Evolutionary conservation across 2,888 invertebrate species (phyloP).

Genomic region (Acheta domesticus): DNA sequence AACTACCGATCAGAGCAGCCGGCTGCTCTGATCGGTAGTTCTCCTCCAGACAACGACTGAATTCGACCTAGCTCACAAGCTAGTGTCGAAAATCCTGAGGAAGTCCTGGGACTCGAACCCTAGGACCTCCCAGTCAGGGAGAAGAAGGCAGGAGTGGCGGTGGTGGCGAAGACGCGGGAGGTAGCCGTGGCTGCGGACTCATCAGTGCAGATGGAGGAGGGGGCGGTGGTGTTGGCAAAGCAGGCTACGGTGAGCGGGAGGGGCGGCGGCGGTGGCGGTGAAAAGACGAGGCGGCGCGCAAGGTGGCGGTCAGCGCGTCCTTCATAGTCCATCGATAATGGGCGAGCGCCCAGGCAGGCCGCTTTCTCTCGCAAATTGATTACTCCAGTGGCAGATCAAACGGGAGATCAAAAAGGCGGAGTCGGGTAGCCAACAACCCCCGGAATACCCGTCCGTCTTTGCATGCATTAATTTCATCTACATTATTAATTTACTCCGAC

Average conservation of each 20-base stretch:
- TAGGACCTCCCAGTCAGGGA: too few relatives aligned
- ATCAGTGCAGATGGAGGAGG: background rate
- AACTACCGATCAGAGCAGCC: too few relatives aligned
- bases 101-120: too few relatives aligned
- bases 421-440: too few relatives aligned
- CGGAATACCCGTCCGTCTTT: too few relatives aligned
- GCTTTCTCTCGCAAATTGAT: background rate
- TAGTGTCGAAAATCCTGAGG: too few relatives aligned
- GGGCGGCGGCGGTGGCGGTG: constrained; percentile 18
- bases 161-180: background rate
- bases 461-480: too few relatives aligned
- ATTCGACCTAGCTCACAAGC: too few relatives aligned
- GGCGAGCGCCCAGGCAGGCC: background rate
- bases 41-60: too few relatives aligned
- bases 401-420: too few relatives aligned
- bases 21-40: too few relatives aligned
- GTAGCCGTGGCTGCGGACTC: background rate
- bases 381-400: background rate
- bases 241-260: background rate
- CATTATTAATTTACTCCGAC: too few relatives aligned
- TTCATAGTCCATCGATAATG: background rate
- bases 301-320: background rate
- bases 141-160: background rate
- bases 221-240: background rate
- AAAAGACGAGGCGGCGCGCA: background rate